phyloP scores from a whole-genome alignment of 2,888 invertebrate genomes.

The Eristalinus aeneus region DNA sequence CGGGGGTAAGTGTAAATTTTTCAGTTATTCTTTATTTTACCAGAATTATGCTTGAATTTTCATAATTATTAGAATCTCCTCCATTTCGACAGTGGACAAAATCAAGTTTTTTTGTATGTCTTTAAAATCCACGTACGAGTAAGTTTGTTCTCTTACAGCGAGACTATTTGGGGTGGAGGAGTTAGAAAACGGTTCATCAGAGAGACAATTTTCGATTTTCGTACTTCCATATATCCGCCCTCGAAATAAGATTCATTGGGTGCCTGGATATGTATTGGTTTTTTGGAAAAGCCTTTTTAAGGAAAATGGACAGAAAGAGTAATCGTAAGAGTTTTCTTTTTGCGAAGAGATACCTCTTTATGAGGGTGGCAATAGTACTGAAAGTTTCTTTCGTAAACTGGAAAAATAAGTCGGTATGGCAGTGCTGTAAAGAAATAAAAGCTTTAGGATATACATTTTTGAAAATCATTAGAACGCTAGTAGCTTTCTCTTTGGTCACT shows the following conservation, averaged over 20 bases:
- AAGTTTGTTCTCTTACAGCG: slow-evolving; percentile 58
- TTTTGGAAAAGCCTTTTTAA: slow-evolving; percentile 46
- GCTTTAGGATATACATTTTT: no score
- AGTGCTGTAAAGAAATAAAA: slow-evolving; percentile 1
- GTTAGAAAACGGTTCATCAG: slow-evolving; percentile 57
- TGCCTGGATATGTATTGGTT: slow-evolving; percentile 1
- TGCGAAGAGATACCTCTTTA: slow-evolving; percentile 37
- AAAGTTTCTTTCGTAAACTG: background rate
- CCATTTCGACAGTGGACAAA: slow-evolving; percentile 74
- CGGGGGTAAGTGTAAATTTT: background rate
- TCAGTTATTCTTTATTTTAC: slow-evolving; percentile 54
- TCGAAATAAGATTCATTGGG: background rate
- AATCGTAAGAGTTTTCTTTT: background rate
- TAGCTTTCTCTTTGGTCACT: no score
- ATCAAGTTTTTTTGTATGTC: slow-evolving; percentile 72
- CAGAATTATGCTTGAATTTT: slow-evolving; percentile 71
- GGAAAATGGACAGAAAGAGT: slow-evolving; percentile 14
- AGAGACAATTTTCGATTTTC: slow-evolving; percentile 57
- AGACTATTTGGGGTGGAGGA: slow-evolving; percentile 65
- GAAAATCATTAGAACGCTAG: no score
- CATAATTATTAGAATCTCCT: slow-evolving; percentile 74
- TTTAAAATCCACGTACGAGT: slow-evolving; percentile 63
- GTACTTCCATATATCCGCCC: slow-evolving; percentile 57
- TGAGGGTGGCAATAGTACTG: slow-evolving; percentile 43
- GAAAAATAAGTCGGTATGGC: slow-evolving; percentile 5